A percentile compares a stretch with the other conserved stretches of the same genome.
phyloP scores from a whole-genome alignment of 2,888 invertebrate species.

The Cosmorhoe ocellata region DNA sequence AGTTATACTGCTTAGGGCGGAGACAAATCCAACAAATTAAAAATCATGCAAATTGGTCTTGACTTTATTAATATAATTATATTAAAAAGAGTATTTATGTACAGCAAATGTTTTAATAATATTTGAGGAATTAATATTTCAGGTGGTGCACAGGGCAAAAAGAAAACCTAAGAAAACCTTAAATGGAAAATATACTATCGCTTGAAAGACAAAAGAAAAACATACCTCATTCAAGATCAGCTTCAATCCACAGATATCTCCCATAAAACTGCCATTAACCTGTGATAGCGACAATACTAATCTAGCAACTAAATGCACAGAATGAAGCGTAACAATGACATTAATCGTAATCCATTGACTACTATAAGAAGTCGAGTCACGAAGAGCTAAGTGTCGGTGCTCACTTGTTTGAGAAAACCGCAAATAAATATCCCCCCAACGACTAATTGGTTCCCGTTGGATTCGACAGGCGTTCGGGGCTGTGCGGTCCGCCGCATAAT shows the following conservation, averaged over 20 bases:
- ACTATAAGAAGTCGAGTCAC: slow-evolving; percentile 60
- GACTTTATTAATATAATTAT: too few relatives aligned
- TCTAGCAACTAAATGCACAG: slow-evolving; percentile 12
- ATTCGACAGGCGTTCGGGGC: slow-evolving; percentile 70
- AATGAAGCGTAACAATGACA: slow-evolving; percentile 21
- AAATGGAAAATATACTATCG: too few relatives aligned
- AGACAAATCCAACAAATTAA: too few relatives aligned
- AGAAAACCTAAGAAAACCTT: too few relatives aligned
- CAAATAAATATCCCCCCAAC: slow-evolving; percentile 78
- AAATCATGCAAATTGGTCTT: too few relatives aligned
- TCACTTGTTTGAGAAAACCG: slow-evolving; percentile 72
- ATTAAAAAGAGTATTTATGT: too few relatives aligned
- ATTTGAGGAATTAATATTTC: too few relatives aligned
- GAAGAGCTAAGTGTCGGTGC: slow-evolving; percentile 57
- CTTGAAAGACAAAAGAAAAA: too few relatives aligned
- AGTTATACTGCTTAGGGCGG: too few relatives aligned
- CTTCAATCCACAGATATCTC: background rate
- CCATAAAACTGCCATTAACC: slow-evolving; percentile 4
- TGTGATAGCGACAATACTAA: slow-evolving; percentile 3
- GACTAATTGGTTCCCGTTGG: slow-evolving; percentile 80
- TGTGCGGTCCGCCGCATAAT: slow-evolving; percentile 72
- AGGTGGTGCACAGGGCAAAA: too few relatives aligned
- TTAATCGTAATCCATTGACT: slow-evolving; percentile 48
- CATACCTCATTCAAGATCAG: background rate
- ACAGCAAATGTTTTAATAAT: too few relatives aligned